Conservation (phyloP, 2,113 vertebrate species). For the Myxocyprinus asiaticus region DNA sequence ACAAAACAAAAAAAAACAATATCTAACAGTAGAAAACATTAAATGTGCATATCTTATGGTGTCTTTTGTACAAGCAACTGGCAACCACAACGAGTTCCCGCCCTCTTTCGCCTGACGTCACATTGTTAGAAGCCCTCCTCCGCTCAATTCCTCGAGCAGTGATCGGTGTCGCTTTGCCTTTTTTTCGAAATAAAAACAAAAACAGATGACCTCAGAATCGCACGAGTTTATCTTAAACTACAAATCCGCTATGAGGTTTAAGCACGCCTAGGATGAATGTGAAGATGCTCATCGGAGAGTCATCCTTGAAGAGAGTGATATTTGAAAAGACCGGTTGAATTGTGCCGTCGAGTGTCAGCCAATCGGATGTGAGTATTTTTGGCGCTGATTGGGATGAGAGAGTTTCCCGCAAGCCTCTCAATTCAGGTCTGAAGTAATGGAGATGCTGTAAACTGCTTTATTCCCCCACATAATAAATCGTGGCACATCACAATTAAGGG, state of each 20-base stretch:
- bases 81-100: slow-evolving; percentile 48
- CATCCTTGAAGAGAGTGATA: slow-evolving; percentile 47
- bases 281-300: slow-evolving; percentile 5
- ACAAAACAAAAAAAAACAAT: too few relatives aligned
- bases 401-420: slow-evolving; percentile 77
- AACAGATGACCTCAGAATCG: background rate
- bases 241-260: background rate
- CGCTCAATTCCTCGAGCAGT: slow-evolving; percentile 45
- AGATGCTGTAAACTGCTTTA: slow-evolving; percentile 63
- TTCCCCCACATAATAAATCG: slow-evolving; percentile 41
- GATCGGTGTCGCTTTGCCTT: slow-evolving; percentile 23
- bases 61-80: slow-evolving; percentile 22
- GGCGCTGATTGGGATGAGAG: slow-evolving; percentile 84
- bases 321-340: slow-evolving; percentile 87
- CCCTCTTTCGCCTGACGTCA: slow-evolving; percentile 48
- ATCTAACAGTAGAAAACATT: too few relatives aligned
- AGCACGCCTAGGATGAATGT: background rate
- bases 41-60: too few relatives aligned
- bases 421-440: slow-evolving; percentile 62
- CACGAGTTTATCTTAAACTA: background rate
- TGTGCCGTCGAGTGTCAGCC: slow-evolving; percentile 73
- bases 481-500: background rate
- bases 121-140: slow-evolving; percentile 40
- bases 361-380: slow-evolving; percentile 92
- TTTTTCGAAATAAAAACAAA: slow-evolving; percentile 43